These are phyloP conservation scores for Parnassius orleans DNA, from an alignment of 2,888 invertebrate genomes.

Conservation along the genomic window DNA sequence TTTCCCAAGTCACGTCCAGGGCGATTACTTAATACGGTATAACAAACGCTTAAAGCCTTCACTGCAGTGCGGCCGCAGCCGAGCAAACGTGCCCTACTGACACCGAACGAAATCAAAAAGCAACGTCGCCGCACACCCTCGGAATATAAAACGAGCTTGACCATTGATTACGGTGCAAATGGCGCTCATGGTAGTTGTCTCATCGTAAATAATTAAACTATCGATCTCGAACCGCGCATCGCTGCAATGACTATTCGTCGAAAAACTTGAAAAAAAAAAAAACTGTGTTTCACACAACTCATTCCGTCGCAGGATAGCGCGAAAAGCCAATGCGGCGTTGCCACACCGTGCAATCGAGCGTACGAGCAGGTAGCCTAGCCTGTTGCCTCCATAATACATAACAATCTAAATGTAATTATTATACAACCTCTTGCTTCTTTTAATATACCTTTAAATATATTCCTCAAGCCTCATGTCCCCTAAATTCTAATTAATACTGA, in stretches of 20 bases:
- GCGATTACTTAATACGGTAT: conserved; percentile 53
- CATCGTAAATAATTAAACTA: conserved; percentile 12
- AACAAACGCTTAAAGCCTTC: conserved; percentile 36
- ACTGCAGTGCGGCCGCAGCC: conserved; percentile 47
- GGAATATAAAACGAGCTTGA: conserved; percentile 53
- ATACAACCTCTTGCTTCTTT: conserved; percentile 67
- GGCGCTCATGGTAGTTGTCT: conserved; percentile 37
- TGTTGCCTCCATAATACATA: conserved; percentile 48
- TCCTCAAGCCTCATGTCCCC: conserved; percentile 65
- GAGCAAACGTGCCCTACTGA: conserved; percentile 65
- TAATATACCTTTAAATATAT: conserved; percentile 46
- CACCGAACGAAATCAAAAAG: conserved; percentile 68
- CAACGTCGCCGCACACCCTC: conserved; percentile 41
- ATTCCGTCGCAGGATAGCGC: conserved; percentile 68
- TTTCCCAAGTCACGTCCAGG: conserved; percentile 34
- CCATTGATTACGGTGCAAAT: conserved; percentile 38
- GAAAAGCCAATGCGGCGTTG: conserved; percentile 75
- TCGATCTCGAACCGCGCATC: conserved; percentile 18
- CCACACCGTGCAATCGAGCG: conserved; percentile 73
- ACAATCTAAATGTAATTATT: conserved; percentile 55
- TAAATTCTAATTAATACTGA: conserved; percentile 34
- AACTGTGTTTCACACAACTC: conserved; percentile 54
- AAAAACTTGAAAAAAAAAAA: conserved; percentile 52
- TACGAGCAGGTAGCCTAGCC: conserved; percentile 61
- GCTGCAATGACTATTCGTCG: conserved; percentile 46